Percentiles rank a stretch among this genome's conserved stretches.
Conservation (phyloP, 2,797 vertebrate species). For the Tamandua tetradactyla region DNA sequence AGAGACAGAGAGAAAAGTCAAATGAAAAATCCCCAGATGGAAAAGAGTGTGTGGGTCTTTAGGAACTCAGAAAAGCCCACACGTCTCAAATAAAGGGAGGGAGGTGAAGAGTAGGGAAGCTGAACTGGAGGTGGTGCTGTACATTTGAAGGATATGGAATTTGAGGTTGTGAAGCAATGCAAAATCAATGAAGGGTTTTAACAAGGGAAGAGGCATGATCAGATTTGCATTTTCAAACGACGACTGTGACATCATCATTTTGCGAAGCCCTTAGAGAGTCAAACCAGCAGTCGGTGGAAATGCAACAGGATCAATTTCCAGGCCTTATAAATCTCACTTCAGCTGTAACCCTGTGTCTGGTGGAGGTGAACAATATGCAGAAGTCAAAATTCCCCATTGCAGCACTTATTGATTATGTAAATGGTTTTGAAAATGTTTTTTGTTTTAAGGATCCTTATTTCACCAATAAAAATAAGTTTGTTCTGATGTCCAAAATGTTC, state of each 20-base stretch:
- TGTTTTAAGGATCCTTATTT: not conserved
- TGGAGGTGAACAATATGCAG: not conserved
- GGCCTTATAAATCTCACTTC: not conserved
- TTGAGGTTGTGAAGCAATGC: not conserved
- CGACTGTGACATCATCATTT: not conserved
- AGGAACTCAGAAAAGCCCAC: not conserved
- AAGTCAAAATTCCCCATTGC: not conserved
- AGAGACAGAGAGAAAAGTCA: not conserved
- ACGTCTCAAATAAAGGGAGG: not conserved
- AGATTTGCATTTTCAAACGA: not conserved
- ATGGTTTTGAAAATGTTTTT: not conserved
- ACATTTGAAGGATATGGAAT: not conserved
- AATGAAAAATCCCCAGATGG: fast-evolving
- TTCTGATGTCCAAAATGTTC: not conserved
- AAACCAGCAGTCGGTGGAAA: not conserved
- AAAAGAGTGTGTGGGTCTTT: not conserved
- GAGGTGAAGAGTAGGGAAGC: not conserved
- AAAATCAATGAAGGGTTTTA: not conserved
- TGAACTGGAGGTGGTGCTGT: not conserved
- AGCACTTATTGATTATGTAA: not conserved
- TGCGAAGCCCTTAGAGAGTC: not conserved
- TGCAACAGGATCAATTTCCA: not conserved
- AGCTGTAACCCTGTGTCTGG: not conserved
- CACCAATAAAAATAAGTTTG: not conserved
- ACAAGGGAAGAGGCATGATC: not conserved